These are phyloP conservation scores for Nyctibius bracteatus DNA, from an alignment of 2,113 vertebrate species.

Conservation along the genomic window DNA sequence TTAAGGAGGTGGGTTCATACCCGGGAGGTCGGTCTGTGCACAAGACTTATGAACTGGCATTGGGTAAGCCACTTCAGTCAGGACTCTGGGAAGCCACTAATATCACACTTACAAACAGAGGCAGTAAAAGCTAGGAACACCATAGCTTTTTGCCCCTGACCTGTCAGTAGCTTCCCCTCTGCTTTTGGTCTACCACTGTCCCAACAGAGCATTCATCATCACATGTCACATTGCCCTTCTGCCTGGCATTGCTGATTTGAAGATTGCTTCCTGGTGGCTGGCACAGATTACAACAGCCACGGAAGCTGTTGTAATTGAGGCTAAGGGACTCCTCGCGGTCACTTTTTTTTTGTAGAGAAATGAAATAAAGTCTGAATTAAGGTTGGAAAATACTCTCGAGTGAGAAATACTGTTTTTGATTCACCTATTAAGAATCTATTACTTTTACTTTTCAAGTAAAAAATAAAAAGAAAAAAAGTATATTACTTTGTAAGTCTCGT, in stretches of 20 bases:
- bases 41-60: neutral
- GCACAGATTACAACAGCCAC: neutral
- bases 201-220: neutral
- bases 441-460: neutral
- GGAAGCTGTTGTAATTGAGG: accelerated
- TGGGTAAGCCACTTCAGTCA: neutral
- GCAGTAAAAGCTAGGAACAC: neutral
- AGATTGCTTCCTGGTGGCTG: neutral
- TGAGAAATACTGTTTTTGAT: neutral
- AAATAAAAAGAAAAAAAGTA: neutral
- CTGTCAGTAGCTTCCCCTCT: neutral
- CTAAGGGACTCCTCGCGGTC: neutral
- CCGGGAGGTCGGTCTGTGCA: neutral
- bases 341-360: neutral
- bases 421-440: neutral
- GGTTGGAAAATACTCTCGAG: neutral
- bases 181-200: neutral
- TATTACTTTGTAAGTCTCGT: neutral
- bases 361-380: neutral
- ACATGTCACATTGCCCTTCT: neutral
- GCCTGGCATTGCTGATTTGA: neutral
- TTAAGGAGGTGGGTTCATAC: neutral
- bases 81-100: neutral
- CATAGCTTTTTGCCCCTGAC: neutral
- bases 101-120: neutral